Evolutionary conservation across 2,888 invertebrate genomes (phyloP).

Genomic region (Drosophila mimetica): DNA sequence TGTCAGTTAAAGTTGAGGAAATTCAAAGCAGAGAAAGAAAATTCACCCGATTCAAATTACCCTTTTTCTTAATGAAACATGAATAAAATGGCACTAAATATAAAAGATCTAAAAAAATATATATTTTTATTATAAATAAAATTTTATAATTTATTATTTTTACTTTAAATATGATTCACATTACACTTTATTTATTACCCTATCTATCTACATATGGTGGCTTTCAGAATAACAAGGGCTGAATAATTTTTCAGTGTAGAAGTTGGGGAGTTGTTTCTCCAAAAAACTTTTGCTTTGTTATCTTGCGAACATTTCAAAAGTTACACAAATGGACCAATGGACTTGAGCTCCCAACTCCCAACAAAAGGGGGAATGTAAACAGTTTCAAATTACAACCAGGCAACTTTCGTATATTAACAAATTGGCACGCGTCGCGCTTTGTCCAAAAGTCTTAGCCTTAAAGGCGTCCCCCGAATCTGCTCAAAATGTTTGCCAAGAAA

Average conservation of each 20-base stretch:
- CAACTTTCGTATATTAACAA: conserved; percentile 66
- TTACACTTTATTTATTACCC: no score
- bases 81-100: no score
- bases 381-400: conserved; percentile 70
- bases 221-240: no score
- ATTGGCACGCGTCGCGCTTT: conserved; percentile 63
- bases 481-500: conserved; percentile 63
- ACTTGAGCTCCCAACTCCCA: conserved; percentile 16
- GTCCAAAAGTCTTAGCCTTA: conserved; percentile 28
- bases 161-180: no score
- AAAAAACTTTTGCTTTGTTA: conserved; percentile 52
- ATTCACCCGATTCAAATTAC: background rate
- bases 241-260: conserved; percentile 1
- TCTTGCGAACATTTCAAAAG: conserved; percentile 59
- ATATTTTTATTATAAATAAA: no score
- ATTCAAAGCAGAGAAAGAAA: background rate
- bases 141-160: background rate
- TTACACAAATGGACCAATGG: conserved; percentile 63
- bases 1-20: background rate
- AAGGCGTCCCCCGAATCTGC: conserved; percentile 53
- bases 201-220: no score
- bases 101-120: no score
- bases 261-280: background rate
- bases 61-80: no score
- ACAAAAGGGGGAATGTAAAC: conserved; percentile 65